These are phyloP conservation scores for Baronia brevicornis DNA, from an alignment of 2,888 invertebrate species.

Conservation along the genomic window DNA sequence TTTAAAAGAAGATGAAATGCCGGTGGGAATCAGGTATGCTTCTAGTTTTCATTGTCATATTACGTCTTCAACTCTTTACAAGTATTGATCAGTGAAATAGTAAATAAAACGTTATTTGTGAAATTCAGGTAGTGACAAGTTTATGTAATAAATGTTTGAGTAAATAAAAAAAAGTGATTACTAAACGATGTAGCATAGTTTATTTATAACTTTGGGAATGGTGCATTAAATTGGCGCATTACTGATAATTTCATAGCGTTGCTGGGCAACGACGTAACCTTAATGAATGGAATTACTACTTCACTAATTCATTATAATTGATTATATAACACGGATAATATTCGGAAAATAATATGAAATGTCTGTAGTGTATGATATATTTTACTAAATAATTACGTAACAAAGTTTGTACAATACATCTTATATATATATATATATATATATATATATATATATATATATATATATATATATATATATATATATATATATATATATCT, in stretches of 20 bases:
- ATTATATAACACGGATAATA: background rate
- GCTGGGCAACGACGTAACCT: slow-evolving; percentile 48
- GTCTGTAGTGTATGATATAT: no score
- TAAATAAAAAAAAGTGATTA: no score
- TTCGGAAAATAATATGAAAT: no score
- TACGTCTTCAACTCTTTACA: slow-evolving; percentile 15
- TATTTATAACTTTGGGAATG: no score
- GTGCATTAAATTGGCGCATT: slow-evolving; percentile 54
- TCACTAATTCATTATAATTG: background rate
- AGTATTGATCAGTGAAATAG: slow-evolving; percentile 43
- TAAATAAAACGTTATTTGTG: slow-evolving; percentile 10
- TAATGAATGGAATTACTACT: slow-evolving; percentile 14
- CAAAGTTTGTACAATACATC: no score
- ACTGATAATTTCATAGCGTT: slow-evolving; percentile 35
- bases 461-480: no score
- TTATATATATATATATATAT: no score
- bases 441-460: no score
- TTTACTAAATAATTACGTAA: no score
- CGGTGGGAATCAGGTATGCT: slow-evolving; percentile 30
- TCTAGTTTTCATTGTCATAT: slow-evolving; percentile 18
- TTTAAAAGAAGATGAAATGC: slow-evolving; percentile 25
- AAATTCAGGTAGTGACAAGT: background rate
- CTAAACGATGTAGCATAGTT: no score
- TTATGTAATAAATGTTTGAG: no score
- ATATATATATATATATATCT: background rate